A percentile compares a stretch with the other conserved stretches of the same genome.
These are phyloP conservation scores for Cyanistes caeruleus DNA, from an alignment of 2,113 vertebrate genomes.

Conservation along the genomic window DNA sequence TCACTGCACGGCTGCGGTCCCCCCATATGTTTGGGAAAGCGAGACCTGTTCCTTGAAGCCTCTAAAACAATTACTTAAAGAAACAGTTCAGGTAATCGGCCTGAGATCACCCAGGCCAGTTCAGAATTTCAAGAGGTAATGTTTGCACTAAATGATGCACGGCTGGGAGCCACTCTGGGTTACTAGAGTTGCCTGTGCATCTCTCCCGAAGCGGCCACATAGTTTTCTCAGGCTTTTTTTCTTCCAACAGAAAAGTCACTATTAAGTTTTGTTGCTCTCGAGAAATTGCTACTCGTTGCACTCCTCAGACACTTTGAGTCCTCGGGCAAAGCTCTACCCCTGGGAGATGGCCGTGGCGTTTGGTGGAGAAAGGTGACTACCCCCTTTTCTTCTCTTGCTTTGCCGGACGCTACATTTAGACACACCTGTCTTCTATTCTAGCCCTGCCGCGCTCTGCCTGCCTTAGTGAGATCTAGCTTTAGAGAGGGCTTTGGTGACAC, in stretches of 20 bases:
- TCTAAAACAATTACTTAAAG: background rate
- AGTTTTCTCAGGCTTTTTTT: background rate
- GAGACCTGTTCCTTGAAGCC: background rate
- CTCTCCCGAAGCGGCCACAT: background rate
- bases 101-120: background rate
- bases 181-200: background rate
- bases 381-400: background rate
- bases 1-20: background rate
- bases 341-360: background rate
- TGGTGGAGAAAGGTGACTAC: no score
- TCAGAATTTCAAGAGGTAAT: background rate
- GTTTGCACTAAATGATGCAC: background rate
- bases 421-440: no score
- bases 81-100: background rate
- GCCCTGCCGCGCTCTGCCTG: background rate
- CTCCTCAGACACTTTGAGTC: background rate
- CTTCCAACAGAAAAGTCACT: background rate
- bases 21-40: background rate
- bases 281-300: background rate
- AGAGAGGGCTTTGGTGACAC: background rate
- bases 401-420: background rate
- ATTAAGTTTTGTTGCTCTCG: background rate
- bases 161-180: background rate
- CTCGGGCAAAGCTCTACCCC: background rate
- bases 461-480: background rate